A percentile compares a stretch with the other conserved stretches of the same genome.
These are phyloP conservation scores for Scotopteryx bipunctaria DNA, from an alignment of 2,888 invertebrate genomes.

Conservation along the genomic window DNA sequence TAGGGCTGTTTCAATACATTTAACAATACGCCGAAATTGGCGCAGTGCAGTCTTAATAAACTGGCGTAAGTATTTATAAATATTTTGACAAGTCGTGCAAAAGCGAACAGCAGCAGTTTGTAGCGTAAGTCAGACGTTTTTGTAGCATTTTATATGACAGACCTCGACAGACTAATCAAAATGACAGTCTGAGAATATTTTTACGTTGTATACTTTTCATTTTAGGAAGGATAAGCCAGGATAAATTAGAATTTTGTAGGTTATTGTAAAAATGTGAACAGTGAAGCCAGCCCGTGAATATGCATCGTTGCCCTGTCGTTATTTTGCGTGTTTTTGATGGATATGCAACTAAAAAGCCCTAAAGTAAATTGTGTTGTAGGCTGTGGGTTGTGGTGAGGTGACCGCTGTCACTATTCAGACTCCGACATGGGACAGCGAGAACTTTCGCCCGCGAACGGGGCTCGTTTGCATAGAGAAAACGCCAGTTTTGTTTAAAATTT, in stretches of 20 bases:
- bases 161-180: too few relatives aligned
- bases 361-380: constrained; percentile 3
- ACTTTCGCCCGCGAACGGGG: constrained; percentile 60
- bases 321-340: background rate
- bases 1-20: constrained; percentile 34
- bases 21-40: constrained; percentile 35
- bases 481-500: constrained; percentile 64
- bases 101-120: constrained; percentile 3
- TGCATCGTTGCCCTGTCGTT: background rate
- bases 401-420: constrained; percentile 29
- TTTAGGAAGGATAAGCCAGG: too few relatives aligned
- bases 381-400: constrained; percentile 18
- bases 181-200: too few relatives aligned
- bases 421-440: constrained; percentile 38
- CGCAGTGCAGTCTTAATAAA: constrained; percentile 43
- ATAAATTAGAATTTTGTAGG: too few relatives aligned
- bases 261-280: too few relatives aligned
- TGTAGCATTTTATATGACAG: too few relatives aligned
- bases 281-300: too few relatives aligned
- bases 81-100: constrained; percentile 26
- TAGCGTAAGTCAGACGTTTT: too few relatives aligned
- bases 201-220: too few relatives aligned
- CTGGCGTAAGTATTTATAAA: constrained; percentile 33
- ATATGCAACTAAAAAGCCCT: background rate
- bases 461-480: constrained; percentile 76